Conservation (phyloP, 2,113 vertebrate genomes). For the Sclerurus mexicanus region DNA sequence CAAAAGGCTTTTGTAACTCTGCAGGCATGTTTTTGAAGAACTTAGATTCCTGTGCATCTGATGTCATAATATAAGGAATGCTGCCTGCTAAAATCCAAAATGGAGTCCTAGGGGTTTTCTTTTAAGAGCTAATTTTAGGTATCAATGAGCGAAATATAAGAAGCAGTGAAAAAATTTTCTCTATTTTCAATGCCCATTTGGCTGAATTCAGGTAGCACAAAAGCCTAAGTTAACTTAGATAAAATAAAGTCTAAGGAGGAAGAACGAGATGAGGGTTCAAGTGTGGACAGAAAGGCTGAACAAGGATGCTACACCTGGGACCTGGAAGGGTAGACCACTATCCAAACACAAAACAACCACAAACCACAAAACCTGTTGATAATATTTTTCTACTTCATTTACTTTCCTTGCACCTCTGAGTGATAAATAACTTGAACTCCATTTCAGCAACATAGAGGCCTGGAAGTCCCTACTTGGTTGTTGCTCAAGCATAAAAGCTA, state of each 20-base stretch:
- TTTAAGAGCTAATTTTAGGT: too few relatives aligned
- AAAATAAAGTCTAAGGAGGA: not conserved
- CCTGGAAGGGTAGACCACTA: not conserved
- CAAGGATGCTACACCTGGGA: not conserved
- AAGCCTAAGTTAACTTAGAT: not conserved
- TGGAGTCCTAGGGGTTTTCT: too few relatives aligned
- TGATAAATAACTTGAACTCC: not conserved
- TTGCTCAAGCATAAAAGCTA: not conserved
- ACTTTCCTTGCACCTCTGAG: not conserved
- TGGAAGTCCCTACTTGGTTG: not conserved
- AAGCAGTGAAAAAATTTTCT: not conserved
- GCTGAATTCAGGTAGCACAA: not conserved
- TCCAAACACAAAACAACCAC: not conserved
- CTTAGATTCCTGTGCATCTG: too few relatives aligned
- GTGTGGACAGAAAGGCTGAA: not conserved
- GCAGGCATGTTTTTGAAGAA: too few relatives aligned
- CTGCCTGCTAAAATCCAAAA: too few relatives aligned
- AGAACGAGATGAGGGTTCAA: not conserved
- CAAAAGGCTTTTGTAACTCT: too few relatives aligned
- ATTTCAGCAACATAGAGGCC: not conserved
- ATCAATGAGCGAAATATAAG: not conserved
- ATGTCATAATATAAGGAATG: too few relatives aligned
- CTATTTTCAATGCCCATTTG: not conserved
- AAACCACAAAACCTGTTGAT: not conserved
- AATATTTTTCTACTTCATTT: not conserved